Evolutionary conservation across 1,140 invertebrate species (phyloP), one percentile per base, ranked within the genome.

Genomic region (Drosophila truncata): DNA sequence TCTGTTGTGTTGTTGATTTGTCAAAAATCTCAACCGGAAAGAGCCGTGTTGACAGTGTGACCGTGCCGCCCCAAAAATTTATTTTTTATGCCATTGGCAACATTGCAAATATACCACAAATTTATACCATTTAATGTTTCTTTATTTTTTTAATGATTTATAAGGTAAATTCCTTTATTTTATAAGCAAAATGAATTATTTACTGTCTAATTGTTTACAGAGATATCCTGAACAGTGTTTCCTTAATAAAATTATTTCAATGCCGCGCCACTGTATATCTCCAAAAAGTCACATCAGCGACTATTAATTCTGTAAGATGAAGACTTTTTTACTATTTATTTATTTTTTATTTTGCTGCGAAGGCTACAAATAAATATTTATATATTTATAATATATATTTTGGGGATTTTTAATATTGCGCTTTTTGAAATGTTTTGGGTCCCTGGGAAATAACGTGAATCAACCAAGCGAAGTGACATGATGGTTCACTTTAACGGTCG

Each of bases 11-110:
- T 92, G 91, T 92, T 90, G 90, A 80, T 87, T 86, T 92, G 83
- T 92, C 91, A 91, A 91, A 92, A 87, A 80, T 70, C 83, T 83
- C 80, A 90, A 92, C 90, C 77, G 91, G 90, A 92, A 92, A 92
- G 91, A 91, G 79, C 79, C 77, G 74, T 23, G 33, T 25, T 11
- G 14, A 11, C 1, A n/a, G 35, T 55, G 52, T 37, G 31, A 3
- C 18, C 50, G 18, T 35, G 0, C 29, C 3, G 13, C 50, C 10
- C 10, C 29, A 52, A 52, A 23, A 35, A 35, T 50, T 7, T 33
- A 52, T 33, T 33, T 33, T 33, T 33, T 9, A 33, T 52, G 35
- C 29, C 50, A 18, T 2, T 18, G 4, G 9, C 46, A n/a, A 7
- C 4, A 25, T 16, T 8, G 3, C 1, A 20, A 52, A 52, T 9